phyloP scores from a whole-genome alignment of 1,140 invertebrate genomes.

The Eurosta solidaginis region DNA sequence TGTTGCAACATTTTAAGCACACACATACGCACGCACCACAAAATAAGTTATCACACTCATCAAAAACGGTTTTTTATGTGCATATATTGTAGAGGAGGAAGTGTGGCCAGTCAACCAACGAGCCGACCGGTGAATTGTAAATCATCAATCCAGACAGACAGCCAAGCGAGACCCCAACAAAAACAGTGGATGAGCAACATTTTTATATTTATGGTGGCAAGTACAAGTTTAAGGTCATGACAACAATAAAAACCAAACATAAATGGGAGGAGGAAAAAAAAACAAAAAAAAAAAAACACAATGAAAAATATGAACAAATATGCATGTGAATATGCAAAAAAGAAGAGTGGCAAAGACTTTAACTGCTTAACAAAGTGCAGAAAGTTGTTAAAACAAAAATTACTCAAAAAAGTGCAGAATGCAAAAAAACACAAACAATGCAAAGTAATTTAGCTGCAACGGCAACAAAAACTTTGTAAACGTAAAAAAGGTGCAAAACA shows the following conservation, averaged over 20 bases:
- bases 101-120: neutral
- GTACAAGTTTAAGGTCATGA: conserved; percentile 21
- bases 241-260: neutral
- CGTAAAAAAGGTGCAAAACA: neutral
- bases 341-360: neutral
- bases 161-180: neutral
- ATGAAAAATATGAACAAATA: neutral
- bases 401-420: neutral
- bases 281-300: neutral
- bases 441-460: neutral
- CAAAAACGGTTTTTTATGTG: neutral
- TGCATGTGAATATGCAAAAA: neutral
- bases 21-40: neutral
- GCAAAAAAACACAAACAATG: neutral
- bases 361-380: conserved; percentile 7
- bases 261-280: neutral
- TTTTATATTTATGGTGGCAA: neutral
- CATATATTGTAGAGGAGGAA: neutral
- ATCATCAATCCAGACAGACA: neutral
- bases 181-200: neutral
- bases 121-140: neutral
- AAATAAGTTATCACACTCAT: neutral
- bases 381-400: conserved; percentile 16
- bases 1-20: neutral
- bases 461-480: neutral